Conservation (phyloP, 2,797 vertebrate species). For the Labeo calbasu region DNA sequence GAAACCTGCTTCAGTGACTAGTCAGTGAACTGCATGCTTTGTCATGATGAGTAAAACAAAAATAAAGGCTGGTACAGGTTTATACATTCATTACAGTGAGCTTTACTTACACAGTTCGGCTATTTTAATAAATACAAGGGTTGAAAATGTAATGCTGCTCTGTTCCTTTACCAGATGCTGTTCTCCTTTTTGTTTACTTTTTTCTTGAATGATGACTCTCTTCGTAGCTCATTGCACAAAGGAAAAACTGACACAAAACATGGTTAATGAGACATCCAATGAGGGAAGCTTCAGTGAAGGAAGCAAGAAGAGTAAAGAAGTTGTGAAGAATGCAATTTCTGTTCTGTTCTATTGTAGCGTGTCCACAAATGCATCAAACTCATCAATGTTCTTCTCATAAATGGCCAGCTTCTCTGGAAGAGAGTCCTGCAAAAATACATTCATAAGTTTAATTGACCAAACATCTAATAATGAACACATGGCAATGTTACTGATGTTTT, state of each 20-base stretch:
- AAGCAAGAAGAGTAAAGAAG: not conserved
- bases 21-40: conserved; percentile 2
- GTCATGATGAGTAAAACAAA: conserved; percentile 53
- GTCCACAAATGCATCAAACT: conserved; percentile 98
- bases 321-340: conserved; percentile 30
- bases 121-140: conserved; percentile 45
- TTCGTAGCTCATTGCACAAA: not conserved
- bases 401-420: conserved; percentile 96
- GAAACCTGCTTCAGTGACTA: conserved; percentile 21
- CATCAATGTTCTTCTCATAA: conserved; percentile 96
- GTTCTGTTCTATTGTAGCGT: conserved; percentile 87
- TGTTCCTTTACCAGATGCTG: conserved; percentile 4
- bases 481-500: not conserved
- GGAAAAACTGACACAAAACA: conserved; percentile 29
- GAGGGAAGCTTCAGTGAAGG: conserved; percentile 8
- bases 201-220: conserved; percentile 6
- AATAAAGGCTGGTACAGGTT: conserved; percentile 43
- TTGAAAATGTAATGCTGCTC: not conserved
- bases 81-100: conserved; percentile 54
- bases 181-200: conserved; percentile 6
- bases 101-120: conserved; percentile 20
- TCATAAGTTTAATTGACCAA: conserved; percentile 7
- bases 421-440: conserved; percentile 83
- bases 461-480: not conserved
- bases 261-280: not conserved